Base-by-base conservation (phyloP, 2,797 vertebrate species). In the Arnoldichthys spilopterus region DNA sequence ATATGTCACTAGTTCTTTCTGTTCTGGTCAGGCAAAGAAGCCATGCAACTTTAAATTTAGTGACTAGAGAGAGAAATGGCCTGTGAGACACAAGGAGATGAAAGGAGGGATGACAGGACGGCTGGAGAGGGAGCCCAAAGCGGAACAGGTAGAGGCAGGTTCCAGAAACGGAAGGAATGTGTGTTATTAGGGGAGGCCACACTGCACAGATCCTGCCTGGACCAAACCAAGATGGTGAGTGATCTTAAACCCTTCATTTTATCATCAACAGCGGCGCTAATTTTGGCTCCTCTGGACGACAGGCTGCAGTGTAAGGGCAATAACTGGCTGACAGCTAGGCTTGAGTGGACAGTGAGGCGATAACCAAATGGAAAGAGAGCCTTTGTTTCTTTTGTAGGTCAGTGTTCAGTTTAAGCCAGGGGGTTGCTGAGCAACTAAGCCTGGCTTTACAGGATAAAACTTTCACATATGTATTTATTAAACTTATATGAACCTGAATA, bases 121-220 rank as follows among this genome's bases (percentile, higher is more conserved):
- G 18, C 49, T 34, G 32, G 72, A 72, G 70, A 32, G 26, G 4
- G 20, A 63, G 62, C 68, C 66, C 74, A 82, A 69, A 76, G 74
- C 7, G 20, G 62, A 77, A 63, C 80, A 73, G 76, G 81, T 83
- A 81, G 64, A 1, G 9, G 61, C 81, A 76, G n/a, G 81, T 78
- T 82, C 51, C 32, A 62, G 34, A 37, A 76, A 76, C 40, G 72
- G 53, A 45, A 83, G 66, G 85, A 86, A 83, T 82, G 73, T 59
- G 37, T 30, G 62, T 24, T 83, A 75, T 84, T 76, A 80, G 68
- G 43, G 47, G 56, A 79, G 70, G 75, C 66, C 58, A 2, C 58
- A 58, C 58, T 49, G 32, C 78, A 78, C 40, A 68, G 77, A 72
- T 24, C 28, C 49, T 24, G 77, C 63, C 49, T 51, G 70, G 64